Conservation (phyloP, 2,113 vertebrate genomes). For the Caranx melampygus region DNA sequence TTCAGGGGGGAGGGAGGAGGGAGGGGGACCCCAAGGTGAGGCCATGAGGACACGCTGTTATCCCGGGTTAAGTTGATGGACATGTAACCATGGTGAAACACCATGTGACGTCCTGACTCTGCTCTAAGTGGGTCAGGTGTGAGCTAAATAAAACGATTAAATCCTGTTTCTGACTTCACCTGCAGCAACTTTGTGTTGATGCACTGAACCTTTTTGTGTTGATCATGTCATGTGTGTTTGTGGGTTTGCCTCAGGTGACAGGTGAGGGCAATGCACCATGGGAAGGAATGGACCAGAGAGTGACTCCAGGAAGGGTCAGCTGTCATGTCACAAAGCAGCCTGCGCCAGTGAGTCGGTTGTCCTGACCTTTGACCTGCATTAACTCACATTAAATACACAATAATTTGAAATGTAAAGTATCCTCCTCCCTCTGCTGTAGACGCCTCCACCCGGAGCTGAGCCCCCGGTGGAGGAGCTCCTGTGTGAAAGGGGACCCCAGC, state of each 20-base stretch:
- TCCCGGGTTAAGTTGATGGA: conserved; percentile 56
- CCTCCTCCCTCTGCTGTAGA: conserved; percentile 43
- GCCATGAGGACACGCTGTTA: conserved; percentile 45
- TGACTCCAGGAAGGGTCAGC: conserved; percentile 47
- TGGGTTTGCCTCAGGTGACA: conserved; percentile 13
- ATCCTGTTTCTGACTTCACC: conserved; percentile 45
- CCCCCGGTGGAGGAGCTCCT: conserved; percentile 51
- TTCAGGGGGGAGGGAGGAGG: not conserved
- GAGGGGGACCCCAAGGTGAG: conserved; percentile 53
- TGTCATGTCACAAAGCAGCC: conserved; percentile 55
- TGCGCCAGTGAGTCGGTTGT: conserved; percentile 55
- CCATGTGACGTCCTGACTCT: conserved; percentile 62
- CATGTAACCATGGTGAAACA: conserved; percentile 60
- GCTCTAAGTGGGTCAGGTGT: conserved; percentile 52
- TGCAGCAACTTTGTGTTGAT: not conserved
- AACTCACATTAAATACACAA: no score
- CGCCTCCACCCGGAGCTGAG: conserved; percentile 66
- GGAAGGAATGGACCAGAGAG: conserved; percentile 60
- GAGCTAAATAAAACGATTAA: conserved; percentile 56
- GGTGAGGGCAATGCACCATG: conserved; percentile 77
- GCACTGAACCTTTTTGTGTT: no score
- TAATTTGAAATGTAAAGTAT: not conserved
- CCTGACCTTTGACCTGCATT: no score
- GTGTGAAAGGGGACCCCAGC: conserved; percentile 71
- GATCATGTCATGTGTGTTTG: no score